phyloP scores from a whole-genome alignment of 2,113 vertebrate species.

The Forbesichthys agassizii region DNA sequence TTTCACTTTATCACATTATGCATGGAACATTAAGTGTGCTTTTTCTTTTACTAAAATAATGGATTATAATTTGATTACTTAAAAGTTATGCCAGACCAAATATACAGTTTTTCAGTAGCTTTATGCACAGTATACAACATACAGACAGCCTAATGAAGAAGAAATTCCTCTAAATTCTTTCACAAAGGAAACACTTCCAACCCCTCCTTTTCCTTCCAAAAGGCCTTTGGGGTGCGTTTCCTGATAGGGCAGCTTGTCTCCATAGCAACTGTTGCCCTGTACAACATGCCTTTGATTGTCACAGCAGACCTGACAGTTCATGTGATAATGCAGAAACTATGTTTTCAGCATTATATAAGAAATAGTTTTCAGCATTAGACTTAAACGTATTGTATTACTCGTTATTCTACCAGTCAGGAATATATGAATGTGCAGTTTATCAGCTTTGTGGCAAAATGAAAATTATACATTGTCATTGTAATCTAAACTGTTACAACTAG shows the following conservation, averaged over 20 bases:
- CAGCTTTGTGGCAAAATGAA: not conserved
- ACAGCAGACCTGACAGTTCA: not conserved
- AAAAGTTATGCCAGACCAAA: not conserved
- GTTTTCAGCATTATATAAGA: not conserved
- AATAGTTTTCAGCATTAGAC: not conserved
- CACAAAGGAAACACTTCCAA: slow-evolving; percentile 4
- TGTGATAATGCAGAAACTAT: slow-evolving; percentile 2
- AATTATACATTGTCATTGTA: not conserved
- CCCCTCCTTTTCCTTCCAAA: slow-evolving; percentile 54
- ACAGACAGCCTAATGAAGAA: not conserved
- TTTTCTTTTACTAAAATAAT: not conserved
- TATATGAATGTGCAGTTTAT: not conserved
- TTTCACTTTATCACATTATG: not conserved
- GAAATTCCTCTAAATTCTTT: slow-evolving; percentile 1
- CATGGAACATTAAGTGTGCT: not conserved
- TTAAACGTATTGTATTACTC: not conserved
- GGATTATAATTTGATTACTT: not conserved
- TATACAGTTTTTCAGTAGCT: not conserved
- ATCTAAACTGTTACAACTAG: slow-evolving; percentile 33
- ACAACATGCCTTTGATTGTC: slow-evolving; percentile 51
- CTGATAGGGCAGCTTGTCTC: slow-evolving; percentile 55
- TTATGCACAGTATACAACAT: not conserved
- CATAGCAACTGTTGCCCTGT: slow-evolving; percentile 64
- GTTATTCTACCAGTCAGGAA: no score
- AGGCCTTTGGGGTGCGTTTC: slow-evolving; percentile 47